Percentiles rank a stretch among this genome's conserved stretches.
These are phyloP conservation scores for Sclerodermus sp. DNA, from an alignment of 2,888 invertebrate species.

Conservation along the genomic window DNA sequence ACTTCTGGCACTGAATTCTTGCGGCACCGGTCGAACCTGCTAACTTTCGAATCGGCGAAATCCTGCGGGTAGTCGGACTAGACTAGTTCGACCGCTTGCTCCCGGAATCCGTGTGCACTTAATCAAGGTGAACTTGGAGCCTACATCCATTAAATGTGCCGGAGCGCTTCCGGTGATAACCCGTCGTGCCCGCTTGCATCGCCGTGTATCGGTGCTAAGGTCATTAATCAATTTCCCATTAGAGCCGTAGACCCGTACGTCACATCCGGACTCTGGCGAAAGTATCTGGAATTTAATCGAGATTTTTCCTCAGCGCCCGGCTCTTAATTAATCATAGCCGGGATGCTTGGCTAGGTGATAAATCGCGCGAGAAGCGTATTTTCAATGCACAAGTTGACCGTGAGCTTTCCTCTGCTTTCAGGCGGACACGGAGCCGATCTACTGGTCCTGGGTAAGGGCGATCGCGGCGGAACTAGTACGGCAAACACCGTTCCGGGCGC, in stretches of 20 bases:
- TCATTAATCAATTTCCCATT: too few species aligned
- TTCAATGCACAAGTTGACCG: not conserved
- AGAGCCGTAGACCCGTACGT: too few species aligned
- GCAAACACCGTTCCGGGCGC: slow-evolving; percentile 72
- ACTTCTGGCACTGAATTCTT: too few species aligned
- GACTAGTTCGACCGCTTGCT: slow-evolving; percentile 14
- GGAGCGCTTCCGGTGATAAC: too few species aligned
- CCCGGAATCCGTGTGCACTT: not conserved
- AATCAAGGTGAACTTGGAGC: slow-evolving; percentile 4
- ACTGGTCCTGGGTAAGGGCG: slow-evolving; percentile 74
- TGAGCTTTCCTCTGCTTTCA: slow-evolving; percentile 53
- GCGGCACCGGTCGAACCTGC: slow-evolving; percentile 20
- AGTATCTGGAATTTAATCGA: too few species aligned
- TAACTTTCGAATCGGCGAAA: slow-evolving; percentile 46
- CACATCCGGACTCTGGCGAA: too few species aligned
- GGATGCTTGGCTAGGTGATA: too few species aligned
- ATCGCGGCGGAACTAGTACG: slow-evolving; percentile 75
- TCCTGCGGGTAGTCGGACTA: slow-evolving; percentile 16
- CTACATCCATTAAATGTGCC: slow-evolving; percentile 1
- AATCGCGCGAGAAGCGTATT: too few species aligned
- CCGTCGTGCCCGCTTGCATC: too few species aligned
- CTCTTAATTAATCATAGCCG: not conserved
- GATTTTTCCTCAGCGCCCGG: not conserved
- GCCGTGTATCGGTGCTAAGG: too few species aligned
- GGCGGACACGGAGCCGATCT: slow-evolving; percentile 71